These are phyloP conservation scores for Autographa gamma DNA, from an alignment of 2,888 invertebrate species.

Conservation along the genomic window DNA sequence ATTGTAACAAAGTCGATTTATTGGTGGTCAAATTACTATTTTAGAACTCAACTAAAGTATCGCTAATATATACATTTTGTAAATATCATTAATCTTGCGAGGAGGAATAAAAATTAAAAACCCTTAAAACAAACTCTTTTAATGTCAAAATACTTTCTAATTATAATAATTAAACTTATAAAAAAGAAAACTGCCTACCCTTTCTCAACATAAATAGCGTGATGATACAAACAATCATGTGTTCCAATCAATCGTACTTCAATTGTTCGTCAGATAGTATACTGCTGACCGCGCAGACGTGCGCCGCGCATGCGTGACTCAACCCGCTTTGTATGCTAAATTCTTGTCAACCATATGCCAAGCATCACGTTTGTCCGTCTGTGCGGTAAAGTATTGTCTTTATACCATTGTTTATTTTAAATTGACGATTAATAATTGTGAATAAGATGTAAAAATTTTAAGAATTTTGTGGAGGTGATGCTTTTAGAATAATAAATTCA, in stretches of 20 bases:
- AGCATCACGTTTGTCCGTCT: constrained; percentile 15
- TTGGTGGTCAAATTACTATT: too few relatives aligned
- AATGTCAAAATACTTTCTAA: too few relatives aligned
- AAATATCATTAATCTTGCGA: too few relatives aligned
- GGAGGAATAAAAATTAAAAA: too few relatives aligned
- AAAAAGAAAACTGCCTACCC: too few relatives aligned
- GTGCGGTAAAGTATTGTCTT: constrained; percentile 44
- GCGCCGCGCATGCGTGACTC: constrained; percentile 18
- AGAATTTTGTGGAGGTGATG: neutral
- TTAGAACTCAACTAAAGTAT: too few relatives aligned
- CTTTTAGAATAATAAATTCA: too few relatives aligned
- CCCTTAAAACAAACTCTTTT: too few relatives aligned
- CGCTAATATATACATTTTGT: too few relatives aligned
- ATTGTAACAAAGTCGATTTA: too few relatives aligned
- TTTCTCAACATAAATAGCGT: too few relatives aligned
- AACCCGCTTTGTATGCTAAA: constrained; percentile 54
- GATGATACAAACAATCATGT: neutral
- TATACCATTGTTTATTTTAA: constrained; percentile 9
- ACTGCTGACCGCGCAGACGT: constrained; percentile 44
- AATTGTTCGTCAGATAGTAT: constrained; percentile 42
- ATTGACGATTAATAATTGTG: neutral
- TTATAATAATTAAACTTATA: too few relatives aligned
- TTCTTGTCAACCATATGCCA: constrained; percentile 25
- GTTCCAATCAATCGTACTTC: constrained; percentile 31
- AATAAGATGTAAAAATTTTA: neutral